Percentiles rank a stretch among this genome's conserved stretches.
phyloP scores from a whole-genome alignment of 2,113 vertebrate genomes.

The Prionailurus viverrinus region DNA sequence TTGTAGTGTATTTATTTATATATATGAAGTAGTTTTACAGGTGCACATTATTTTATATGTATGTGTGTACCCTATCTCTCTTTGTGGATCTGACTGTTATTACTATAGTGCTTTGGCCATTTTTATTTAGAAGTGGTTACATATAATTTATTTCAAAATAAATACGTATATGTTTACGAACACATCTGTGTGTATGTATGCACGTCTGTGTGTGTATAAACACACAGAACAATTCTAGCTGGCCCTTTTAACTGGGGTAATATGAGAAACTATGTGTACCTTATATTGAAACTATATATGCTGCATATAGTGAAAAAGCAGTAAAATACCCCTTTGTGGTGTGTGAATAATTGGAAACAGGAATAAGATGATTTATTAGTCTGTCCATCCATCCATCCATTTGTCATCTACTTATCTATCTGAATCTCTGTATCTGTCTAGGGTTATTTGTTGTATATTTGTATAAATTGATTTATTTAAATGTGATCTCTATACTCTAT shows the following conservation, averaged over 20 bases:
- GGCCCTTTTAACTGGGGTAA: background rate
- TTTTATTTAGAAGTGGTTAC: constrained; percentile 31
- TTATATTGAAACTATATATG: constrained; percentile 16
- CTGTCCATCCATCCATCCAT: background rate
- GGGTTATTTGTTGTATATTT: background rate
- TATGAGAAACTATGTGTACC: background rate
- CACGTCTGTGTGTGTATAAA: background rate
- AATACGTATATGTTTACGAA: background rate
- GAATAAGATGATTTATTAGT: background rate
- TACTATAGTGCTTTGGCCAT: background rate
- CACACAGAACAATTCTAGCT: background rate
- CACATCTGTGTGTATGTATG: background rate
- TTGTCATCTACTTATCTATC: background rate
- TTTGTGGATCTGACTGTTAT: background rate
- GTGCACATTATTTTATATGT: background rate
- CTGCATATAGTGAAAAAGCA: background rate
- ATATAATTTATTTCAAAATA: constrained; percentile 56
- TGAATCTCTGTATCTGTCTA: background rate
- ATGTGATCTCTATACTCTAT: background rate
- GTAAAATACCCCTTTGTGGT: background rate
- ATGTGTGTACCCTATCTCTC: background rate
- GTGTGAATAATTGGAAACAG: constrained; percentile 38
- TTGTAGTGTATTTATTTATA: background rate
- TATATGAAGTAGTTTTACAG: background rate
- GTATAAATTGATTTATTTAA: constrained; percentile 50